Percentiles rank a stretch among this genome's conserved stretches.
Evolutionary conservation across 2,888 invertebrate species (phyloP).

Genomic region (Drosophila tanythrix): DNA sequence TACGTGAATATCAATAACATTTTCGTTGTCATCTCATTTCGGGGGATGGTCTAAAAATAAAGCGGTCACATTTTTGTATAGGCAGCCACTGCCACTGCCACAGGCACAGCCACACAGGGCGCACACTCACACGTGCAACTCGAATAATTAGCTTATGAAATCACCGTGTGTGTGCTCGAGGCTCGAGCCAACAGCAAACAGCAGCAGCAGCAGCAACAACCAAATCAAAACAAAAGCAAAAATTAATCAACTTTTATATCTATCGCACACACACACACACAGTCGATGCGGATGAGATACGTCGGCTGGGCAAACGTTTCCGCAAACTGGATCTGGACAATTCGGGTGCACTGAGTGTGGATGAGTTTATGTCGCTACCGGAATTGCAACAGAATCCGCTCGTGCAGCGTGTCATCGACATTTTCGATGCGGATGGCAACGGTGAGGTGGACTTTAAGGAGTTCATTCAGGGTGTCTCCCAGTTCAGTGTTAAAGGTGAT

Average conservation of each 20-base stretch:
- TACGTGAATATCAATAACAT: slow-evolving; percentile 39
- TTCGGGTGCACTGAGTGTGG: slow-evolving; percentile 98
- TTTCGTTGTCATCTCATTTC: slow-evolving; percentile 41
- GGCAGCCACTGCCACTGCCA: slow-evolving; percentile 18
- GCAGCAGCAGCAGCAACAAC: not conserved
- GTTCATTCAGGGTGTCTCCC: slow-evolving; percentile 99
- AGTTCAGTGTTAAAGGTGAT: slow-evolving; percentile 99
- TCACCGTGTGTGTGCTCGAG: slow-evolving; percentile 21
- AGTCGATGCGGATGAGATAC: slow-evolving; percentile 99
- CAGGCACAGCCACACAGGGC: slow-evolving; percentile 11
- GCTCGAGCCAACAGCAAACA: slow-evolving; percentile 4
- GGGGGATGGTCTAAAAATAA: slow-evolving; percentile 54
- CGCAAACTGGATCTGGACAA: slow-evolving; percentile 99
- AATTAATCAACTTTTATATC: slow-evolving; percentile 7
- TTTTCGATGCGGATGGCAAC: slow-evolving; percentile 99
- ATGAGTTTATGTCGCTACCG: slow-evolving; percentile 99
- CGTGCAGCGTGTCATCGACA: slow-evolving; percentile 99
- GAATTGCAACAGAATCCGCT: slow-evolving; percentile 99
- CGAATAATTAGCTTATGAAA: slow-evolving; percentile 41
- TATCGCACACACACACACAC: slow-evolving; percentile 4
- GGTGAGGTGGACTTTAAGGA: slow-evolving; percentile 97
- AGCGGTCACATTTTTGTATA: slow-evolving; percentile 38
- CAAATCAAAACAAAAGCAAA: not conserved
- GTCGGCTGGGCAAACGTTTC: slow-evolving; percentile 99
- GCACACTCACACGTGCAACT: slow-evolving; percentile 33